Evolutionary conservation across 1,140 invertebrate species (phyloP), one percentile per base, ranked within the genome.

Genomic region (Cyphomyrmex costatus): DNA sequence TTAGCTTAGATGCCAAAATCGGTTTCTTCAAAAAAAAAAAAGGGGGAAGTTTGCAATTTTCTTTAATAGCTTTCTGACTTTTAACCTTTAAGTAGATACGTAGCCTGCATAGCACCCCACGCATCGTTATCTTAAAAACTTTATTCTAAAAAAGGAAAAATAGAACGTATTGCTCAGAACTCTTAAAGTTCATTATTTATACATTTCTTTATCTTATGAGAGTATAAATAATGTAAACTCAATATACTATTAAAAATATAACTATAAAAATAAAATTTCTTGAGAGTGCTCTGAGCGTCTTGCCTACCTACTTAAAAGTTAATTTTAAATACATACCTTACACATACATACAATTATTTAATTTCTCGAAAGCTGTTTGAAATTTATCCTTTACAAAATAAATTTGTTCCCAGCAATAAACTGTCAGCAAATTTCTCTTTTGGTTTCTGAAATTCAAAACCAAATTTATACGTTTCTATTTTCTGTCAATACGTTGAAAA

Each of bases 401-500:
- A 42, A 14, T 19, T 70, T 70, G 16, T 79, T 56, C 21, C 2
- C 12, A 0, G 33, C 16, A 36, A 56, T 58, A 5, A 58, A 80
- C 14, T 51, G 46, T 58, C 36, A 5, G 2, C 27, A 42, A 66
- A 66, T 66, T 66, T 65, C 7, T 33, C 8, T 36, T 66, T 66
- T 12, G 33, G 33, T 51, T 42, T 60, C 14, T 3, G 21, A 58
- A 60, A 82, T 73, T 36, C 14, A 14, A 82, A 56, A 73, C 73
- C 12, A 73, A 82, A 71, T 71, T 51, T 68, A 21, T 24, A 21
- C 21, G 7, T 51, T 51, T 73, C 14, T 82, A 71, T 82, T 82
- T 58, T 60, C 36, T 3, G 14, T 21, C 24, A 42, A 70, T 82
- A 49, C 10, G 36, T 46, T n/a, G 66, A 30, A 71, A 82, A 33